phyloP scores from a whole-genome alignment of 2,113 vertebrate species.

The Equus quagga region DNA sequence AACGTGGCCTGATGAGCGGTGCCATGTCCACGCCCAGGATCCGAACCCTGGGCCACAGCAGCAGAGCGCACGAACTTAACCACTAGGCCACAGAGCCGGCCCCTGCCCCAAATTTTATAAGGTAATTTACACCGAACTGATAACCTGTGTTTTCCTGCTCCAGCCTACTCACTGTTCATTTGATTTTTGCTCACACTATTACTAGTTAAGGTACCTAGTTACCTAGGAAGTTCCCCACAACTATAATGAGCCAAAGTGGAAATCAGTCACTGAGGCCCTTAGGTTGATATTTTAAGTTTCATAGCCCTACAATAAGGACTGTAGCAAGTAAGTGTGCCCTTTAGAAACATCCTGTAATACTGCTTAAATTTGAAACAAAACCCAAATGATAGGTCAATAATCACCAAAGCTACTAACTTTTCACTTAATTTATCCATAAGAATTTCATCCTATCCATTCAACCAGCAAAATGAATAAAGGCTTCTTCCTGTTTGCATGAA shows the following conservation, averaged over 20 bases:
- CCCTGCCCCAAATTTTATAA: background rate
- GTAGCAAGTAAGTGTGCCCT: constrained; percentile 34
- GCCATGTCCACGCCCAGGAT: no score
- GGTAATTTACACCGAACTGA: background rate
- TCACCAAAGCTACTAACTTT: background rate
- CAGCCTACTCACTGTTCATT: background rate
- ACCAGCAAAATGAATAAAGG: background rate
- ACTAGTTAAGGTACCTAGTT: background rate
- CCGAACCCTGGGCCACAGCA: no score
- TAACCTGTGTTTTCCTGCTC: background rate
- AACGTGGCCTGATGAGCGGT: no score
- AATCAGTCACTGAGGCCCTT: background rate
- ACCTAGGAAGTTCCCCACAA: background rate
- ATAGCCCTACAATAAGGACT: constrained; percentile 25
- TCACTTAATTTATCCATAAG: background rate
- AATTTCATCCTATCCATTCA: background rate
- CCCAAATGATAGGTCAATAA: background rate
- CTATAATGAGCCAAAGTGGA: constrained; percentile 51
- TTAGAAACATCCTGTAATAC: background rate
- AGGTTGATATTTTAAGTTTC: constrained; percentile 34
- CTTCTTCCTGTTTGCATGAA: background rate
- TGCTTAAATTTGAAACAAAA: background rate
- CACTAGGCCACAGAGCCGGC: no score
- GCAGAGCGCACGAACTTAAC: no score
- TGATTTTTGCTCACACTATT: fast-evolving